These are phyloP conservation scores for Prosopocoilus inquinatus DNA, from an alignment of 2,888 invertebrate genomes.

Conservation along the genomic window DNA sequence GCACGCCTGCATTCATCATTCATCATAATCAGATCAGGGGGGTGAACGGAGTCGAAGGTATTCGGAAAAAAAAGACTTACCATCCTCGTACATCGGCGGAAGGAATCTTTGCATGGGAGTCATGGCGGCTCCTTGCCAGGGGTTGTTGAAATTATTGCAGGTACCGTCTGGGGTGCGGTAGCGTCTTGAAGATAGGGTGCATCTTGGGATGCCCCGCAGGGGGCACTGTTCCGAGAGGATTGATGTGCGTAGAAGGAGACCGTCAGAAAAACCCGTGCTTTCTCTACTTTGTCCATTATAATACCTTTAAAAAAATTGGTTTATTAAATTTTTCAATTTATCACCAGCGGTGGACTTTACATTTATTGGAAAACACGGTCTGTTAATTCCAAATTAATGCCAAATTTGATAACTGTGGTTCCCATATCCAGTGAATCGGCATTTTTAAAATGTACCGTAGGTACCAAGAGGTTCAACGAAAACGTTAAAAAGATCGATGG, in stretches of 20 bases:
- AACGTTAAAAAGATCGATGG: no score
- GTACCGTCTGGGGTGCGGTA: slow-evolving; percentile 87
- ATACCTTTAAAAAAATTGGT: no score
- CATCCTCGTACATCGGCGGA: slow-evolving; percentile 80
- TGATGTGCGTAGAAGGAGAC: slow-evolving; percentile 49
- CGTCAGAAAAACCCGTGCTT: slow-evolving; percentile 30
- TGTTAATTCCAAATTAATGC: no score
- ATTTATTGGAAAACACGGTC: no score
- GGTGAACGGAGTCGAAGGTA: not conserved
- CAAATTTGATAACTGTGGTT: no score
- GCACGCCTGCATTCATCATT: slow-evolving; percentile 41
- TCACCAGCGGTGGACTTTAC: no score
- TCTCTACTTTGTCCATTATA: slow-evolving; percentile 27
- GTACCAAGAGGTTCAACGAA: no score
- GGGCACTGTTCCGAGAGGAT: slow-evolving; percentile 65
- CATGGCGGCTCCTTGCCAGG: slow-evolving; percentile 80
- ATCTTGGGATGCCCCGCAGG: slow-evolving; percentile 63
- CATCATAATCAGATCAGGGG: no score
- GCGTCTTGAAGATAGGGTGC: slow-evolving; percentile 66
- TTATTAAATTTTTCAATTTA: no score
- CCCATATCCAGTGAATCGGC: no score
- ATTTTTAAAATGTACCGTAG: no score
- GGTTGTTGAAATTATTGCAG: slow-evolving; percentile 78
- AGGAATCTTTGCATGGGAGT: slow-evolving; percentile 80
- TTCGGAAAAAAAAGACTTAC: slow-evolving; percentile 46